Base-by-base conservation (phyloP, 2,113 vertebrate genomes). In the Entelurus aequoreus region DNA sequence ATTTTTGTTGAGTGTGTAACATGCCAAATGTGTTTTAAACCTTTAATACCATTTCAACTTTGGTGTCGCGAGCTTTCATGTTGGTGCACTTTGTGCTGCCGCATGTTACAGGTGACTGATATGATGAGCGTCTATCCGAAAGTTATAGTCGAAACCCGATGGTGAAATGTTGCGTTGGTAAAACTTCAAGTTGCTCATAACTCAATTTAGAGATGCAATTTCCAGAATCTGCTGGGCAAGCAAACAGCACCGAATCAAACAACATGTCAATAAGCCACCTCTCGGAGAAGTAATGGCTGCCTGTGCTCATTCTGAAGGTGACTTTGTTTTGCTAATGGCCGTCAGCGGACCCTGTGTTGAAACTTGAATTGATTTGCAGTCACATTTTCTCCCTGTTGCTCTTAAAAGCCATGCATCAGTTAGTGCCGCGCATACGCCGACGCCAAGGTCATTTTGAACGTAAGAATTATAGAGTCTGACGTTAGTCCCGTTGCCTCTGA, bases 381-480 rank as follows among this genome's bases (percentile, higher is more conserved):
- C 78, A 84, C 79, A 86, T 84, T 84, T 87, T 85, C 76, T 78
- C 62, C 69, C 77, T 68, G 76, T 81, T 78, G 70, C 59, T 63
- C 75, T 81, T 79, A 78, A 87, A 82, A 80, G 63, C 65, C 52
- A 49, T 70, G 76, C 81, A 81, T 84, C 76, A 84, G 82, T 81
- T 87, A 80, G 74, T 77, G 77, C 79, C 79, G 84, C 84, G 69
- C 78, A 5, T 44, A 82, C 78, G 80, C 77, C 80, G 77, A 83
- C 78, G 81, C 84, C 85, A 89, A 90, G 87, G 88, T 89, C 87
- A 82, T 89, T 87, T 82, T 83, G 79, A 81, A 77, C 74, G 74
- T 85, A 85, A 82, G 84, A 87, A 86, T 86, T 84, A 90, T 88
- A 77, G 81, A 88, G 83, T 81, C 85, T 88, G 88, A 89, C 85